Evolutionary conservation across 2,888 invertebrate genomes (phyloP), one percentile per base, ranked within the genome.

Genomic region (Charanyca ferruginea): DNA sequence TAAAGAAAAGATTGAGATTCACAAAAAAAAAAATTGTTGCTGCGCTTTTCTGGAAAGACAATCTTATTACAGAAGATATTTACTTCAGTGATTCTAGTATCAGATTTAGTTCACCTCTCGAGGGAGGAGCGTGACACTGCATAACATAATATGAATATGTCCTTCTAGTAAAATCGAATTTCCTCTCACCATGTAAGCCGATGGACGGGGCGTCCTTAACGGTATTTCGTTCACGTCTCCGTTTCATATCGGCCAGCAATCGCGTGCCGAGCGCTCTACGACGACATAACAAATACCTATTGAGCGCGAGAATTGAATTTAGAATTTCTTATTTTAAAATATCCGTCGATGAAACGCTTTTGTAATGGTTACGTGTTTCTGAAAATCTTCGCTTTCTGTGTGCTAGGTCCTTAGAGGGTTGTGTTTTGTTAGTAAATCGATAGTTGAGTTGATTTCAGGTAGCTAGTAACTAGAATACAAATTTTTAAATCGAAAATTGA

Each of bases 201-300:
- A 66, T 83, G 67, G 77, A 70, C 69, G 57, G 32, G 38, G 57
- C 54, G 65, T 72, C 74, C 74, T 76, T 77, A 83, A 83, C 80
- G 77, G 80, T 84, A 87, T 87, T 86, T 84, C 84, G 83, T 84
- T 87, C 86, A 84, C 85, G 86, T 87, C 84, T 87, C 77, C 79
- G 82, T 87, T 88, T 87, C 84, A 87, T 87, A 89, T 87, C 87
- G 85, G 69, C 73, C 69, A 77, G 76, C 80, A 84, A 87, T 85
- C 82, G 84, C 73, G 84, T 85, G 63, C 64, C 80, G 80, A 85
- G 78, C 82, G 82, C 78, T 82, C 74, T 62, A 71, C 82, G 83
- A 81, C 84, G 85, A 85, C 86, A 85, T 88, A 85, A 86, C 88
- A 89, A 89, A 88, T 87, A n/a, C n/a, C n/a, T n/a, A 87, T 88